These are phyloP conservation scores for Ochropleura plecta DNA, from an alignment of 2,888 invertebrate species.

Conservation along the genomic window DNA sequence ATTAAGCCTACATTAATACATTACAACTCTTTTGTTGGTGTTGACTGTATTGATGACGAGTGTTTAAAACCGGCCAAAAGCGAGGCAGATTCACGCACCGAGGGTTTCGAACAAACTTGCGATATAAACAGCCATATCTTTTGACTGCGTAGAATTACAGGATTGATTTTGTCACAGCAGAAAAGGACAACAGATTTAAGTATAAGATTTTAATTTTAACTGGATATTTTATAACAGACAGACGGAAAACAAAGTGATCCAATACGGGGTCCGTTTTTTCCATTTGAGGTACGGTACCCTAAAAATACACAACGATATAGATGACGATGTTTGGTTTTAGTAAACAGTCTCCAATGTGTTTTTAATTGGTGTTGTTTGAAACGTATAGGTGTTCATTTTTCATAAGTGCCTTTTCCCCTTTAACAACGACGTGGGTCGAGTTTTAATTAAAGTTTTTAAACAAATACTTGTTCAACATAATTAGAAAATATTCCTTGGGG, in stretches of 20 bases:
- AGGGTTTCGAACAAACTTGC: too few species aligned
- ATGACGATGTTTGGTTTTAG: neutral
- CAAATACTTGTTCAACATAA: slow-evolving; percentile 32
- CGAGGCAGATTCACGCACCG: too few species aligned
- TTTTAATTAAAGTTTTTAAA: slow-evolving; percentile 16
- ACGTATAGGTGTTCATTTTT: neutral
- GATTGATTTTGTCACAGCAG: too few species aligned
- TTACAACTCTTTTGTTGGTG: neutral
- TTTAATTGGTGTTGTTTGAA: neutral
- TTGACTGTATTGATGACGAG: neutral
- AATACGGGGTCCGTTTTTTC: neutral
- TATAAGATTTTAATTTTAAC: too few species aligned
- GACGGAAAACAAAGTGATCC: neutral
- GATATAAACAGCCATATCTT: neutral
- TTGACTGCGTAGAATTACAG: too few species aligned
- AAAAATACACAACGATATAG: neutral
- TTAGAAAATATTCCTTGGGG: neutral
- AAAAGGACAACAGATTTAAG: too few species aligned
- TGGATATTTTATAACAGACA: too few species aligned
- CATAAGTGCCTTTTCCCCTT: neutral
- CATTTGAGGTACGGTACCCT: neutral
- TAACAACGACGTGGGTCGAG: slow-evolving; percentile 9
- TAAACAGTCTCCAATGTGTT: neutral
- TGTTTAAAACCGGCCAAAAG: too few species aligned
- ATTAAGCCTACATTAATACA: too few species aligned